Evolutionary conservation across 2,888 invertebrate species (phyloP), one percentile per base, ranked within the genome.

Genomic region (Timandra comae): DNA sequence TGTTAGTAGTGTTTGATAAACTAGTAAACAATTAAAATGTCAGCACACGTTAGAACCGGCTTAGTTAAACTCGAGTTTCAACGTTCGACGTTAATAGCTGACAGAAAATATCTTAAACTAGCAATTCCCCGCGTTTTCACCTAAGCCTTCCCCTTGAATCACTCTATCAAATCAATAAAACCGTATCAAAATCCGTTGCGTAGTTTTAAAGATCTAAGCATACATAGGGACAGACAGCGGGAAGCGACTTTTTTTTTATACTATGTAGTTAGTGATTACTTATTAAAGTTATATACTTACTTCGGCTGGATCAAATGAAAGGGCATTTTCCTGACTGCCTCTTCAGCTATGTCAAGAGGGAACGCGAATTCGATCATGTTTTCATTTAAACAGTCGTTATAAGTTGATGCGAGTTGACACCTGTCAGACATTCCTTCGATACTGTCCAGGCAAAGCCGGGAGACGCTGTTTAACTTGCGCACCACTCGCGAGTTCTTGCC

Each of bases 351-450:
- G 3, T 84, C 84, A 1, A 82, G 46, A 0, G 85, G 84, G 33
- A 85, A 85, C 0, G 81, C 72, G 28, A 85, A 84, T 27, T 84
- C 85, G 9, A 72, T 53, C 84, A 84, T 84, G 41, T 82, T 84
- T 28, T 82, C 82, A 20, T 84, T 84, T 6, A 84, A 42, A 32
- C 84, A 84, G 50, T 84, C 82, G 27, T 82, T 84, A 53, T 84
- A 85, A 0, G 80, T 79, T 0, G 84, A 82, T 0, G 81, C 82
- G 1, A 84, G 57, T 27, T 82, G 81, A 38, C 84, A 84, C 16
- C 80, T 52, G 37, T 84, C 82, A 0, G 76, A 70, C 73, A 82
- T 73, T 26, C 82, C 82, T 20, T 80, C 80, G 19, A 82, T 79
- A 31, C 70, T 77, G 57, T 82, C 84, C 26, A 82, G 53, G 40